Evolutionary conservation across 2,888 invertebrate genomes (phyloP).

Genomic region (Drosophila ezoana): DNA sequence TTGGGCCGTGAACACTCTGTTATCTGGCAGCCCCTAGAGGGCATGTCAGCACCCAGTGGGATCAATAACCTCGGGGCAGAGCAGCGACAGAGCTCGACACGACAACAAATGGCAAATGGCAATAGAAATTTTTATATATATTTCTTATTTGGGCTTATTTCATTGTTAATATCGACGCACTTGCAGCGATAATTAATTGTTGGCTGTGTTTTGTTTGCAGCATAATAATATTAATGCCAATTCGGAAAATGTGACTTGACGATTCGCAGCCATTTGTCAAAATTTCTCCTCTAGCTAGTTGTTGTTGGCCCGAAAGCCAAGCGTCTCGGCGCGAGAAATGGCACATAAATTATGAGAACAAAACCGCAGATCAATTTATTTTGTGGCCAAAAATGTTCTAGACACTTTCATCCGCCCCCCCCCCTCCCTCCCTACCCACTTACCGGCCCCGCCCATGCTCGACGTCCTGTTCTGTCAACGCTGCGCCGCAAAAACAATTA

Average conservation of each 20-base stretch:
- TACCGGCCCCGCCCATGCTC: background rate
- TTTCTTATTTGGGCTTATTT: slow-evolving; percentile 10
- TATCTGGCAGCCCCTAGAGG: slow-evolving; percentile 31
- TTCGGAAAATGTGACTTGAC: slow-evolving; percentile 43
- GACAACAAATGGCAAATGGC: background rate
- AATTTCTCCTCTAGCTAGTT: slow-evolving; percentile 20
- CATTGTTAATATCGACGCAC: slow-evolving; percentile 37
- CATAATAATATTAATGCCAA: slow-evolving; percentile 63
- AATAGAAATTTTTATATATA: slow-evolving; percentile 11
- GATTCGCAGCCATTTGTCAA: slow-evolving; percentile 67
- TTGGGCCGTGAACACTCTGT: slow-evolving; percentile 12
- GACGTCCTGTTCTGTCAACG: slow-evolving; percentile 49
- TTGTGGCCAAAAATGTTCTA: slow-evolving; percentile 62
- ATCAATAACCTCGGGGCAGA: slow-evolving; percentile 52
- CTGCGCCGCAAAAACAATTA: slow-evolving; percentile 68
- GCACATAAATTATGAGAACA: slow-evolving; percentile 67
- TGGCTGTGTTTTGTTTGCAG: slow-evolving; percentile 39
- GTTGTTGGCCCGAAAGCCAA: background rate
- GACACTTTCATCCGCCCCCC: slow-evolving; percentile 28
- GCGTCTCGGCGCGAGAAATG: slow-evolving; percentile 4
- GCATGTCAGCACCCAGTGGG: slow-evolving; percentile 43
- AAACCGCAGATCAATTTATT: slow-evolving; percentile 76
- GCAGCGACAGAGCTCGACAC: background rate
- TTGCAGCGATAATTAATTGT: slow-evolving; percentile 69
- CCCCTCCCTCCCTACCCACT: background rate